Percentiles rank a stretch among this genome's conserved stretches.
Conservation (phyloP, 2,113 vertebrate genomes). For the Steatornis caripensis region DNA sequence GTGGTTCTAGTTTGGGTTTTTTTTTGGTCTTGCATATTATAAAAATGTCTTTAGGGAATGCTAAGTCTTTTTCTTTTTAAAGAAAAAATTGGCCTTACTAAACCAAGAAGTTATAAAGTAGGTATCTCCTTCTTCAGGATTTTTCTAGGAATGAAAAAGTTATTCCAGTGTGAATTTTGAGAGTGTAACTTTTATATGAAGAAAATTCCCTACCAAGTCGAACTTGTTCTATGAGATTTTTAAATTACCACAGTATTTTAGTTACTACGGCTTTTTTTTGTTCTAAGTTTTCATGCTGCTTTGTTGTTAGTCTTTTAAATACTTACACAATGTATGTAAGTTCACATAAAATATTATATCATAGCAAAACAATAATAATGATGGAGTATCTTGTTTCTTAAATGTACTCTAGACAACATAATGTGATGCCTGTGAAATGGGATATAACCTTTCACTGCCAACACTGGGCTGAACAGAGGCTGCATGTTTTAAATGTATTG, state of each 20-base stretch:
- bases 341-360: not conserved
- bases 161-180: not conserved
- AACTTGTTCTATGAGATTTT: not conserved
- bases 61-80: not conserved
- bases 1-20: not conserved
- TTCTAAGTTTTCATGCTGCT: not conserved
- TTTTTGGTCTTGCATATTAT: not conserved
- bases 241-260: not conserved
- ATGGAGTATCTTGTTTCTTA: not conserved
- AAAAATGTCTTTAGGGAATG: not conserved
- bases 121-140: not conserved
- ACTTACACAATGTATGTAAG: fast-evolving
- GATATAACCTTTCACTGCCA: not conserved
- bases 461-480: fast-evolving
- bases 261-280: not conserved
- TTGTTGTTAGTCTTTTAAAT: not conserved
- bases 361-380: not conserved
- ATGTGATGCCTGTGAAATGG: not conserved
- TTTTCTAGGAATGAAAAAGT: not conserved
- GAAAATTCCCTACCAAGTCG: not conserved
- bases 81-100: not conserved
- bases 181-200: not conserved
- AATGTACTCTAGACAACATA: not conserved
- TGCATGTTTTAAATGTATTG: not conserved
- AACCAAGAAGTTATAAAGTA: not conserved